These are phyloP conservation scores for Takifugu rubripes DNA, from an alignment of 2,797 vertebrate genomes.

Conservation along the genomic window DNA sequence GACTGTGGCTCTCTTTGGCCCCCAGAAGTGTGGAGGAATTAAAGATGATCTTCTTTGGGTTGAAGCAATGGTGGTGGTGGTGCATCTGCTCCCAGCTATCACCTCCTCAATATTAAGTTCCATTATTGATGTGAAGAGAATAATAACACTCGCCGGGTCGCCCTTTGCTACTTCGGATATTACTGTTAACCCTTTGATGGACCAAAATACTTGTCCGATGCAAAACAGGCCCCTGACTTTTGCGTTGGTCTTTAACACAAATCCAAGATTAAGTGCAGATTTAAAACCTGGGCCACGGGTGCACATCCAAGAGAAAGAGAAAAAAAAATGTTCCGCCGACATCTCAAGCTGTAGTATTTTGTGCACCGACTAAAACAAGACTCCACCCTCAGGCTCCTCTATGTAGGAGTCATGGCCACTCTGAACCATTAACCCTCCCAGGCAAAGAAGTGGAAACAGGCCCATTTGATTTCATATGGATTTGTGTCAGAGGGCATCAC, in stretches of 20 bases:
- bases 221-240: constrained; percentile 1
- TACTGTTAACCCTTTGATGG: constrained; percentile 63
- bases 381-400: constrained; percentile 31
- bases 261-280: constrained; percentile 9
- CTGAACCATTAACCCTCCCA: constrained; percentile 35
- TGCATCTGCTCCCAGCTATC: constrained; percentile 52
- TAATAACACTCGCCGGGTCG: constrained; percentile 64
- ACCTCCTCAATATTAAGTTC: constrained; percentile 69
- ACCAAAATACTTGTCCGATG: not conserved
- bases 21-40: constrained; percentile 42
- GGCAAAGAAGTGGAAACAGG: constrained; percentile 31
- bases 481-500: constrained; percentile 51
- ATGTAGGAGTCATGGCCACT: constrained; percentile 41
- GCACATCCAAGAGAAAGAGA: no score
- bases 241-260: constrained; percentile 10
- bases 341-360: no score
- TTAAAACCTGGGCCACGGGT: not conserved
- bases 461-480: constrained; percentile 39
- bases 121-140: constrained; percentile 76
- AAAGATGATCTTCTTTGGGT: constrained; percentile 24
- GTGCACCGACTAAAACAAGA: constrained; percentile 48
- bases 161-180: constrained; percentile 59
- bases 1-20: constrained; percentile 36
- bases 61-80: constrained; percentile 6
- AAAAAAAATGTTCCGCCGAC: no score